Percentiles rank a stretch among this genome's conserved stretches.
Evolutionary conservation across 2,797 vertebrate species (phyloP).

Genomic region (Thunnus albacares): DNA sequence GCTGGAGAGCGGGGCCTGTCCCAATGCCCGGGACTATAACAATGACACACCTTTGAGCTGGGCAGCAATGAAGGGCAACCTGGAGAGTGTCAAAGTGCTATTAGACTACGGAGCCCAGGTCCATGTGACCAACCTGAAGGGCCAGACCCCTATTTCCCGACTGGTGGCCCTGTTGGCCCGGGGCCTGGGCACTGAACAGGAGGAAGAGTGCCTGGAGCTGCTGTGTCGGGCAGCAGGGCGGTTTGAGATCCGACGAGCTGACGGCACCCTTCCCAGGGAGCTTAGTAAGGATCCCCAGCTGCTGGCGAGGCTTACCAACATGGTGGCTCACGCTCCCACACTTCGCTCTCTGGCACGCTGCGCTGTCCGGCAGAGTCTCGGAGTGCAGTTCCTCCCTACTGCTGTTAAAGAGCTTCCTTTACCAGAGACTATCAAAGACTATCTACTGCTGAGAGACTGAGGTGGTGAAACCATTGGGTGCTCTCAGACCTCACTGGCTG

Average conservation of each 20-base stretch:
- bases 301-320: conserved; percentile 89
- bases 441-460: conserved; percentile 91
- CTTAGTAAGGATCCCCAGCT: conserved; percentile 93
- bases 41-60: conserved; percentile 96
- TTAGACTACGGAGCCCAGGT: conserved; percentile 95
- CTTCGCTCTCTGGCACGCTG: conserved; percentile 92
- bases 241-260: conserved; percentile 90
- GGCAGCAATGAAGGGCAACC: conserved; percentile 98
- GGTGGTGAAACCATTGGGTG: conserved; percentile 9
- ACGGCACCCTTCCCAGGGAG: conserved; percentile 92
- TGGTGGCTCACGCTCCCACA: conserved; percentile 90
- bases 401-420: conserved; percentile 94
- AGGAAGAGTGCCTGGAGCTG: conserved; percentile 95
- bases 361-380: conserved; percentile 91
- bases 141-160: conserved; percentile 94
- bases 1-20: conserved; percentile 92
- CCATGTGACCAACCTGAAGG: conserved; percentile 94
- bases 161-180: conserved; percentile 93
- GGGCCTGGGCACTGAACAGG: conserved; percentile 93
- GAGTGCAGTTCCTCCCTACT: conserved; percentile 90
- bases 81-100: conserved; percentile 94
- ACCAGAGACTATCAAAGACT: conserved; percentile 93
- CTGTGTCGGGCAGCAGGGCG: conserved; percentile 91
- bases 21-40: conserved; percentile 95
- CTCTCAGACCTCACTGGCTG: conserved; percentile 44